These are phyloP conservation scores for Pemphredon lugubris DNA, from an alignment of 2,888 invertebrate species.

Conservation along the genomic window DNA sequence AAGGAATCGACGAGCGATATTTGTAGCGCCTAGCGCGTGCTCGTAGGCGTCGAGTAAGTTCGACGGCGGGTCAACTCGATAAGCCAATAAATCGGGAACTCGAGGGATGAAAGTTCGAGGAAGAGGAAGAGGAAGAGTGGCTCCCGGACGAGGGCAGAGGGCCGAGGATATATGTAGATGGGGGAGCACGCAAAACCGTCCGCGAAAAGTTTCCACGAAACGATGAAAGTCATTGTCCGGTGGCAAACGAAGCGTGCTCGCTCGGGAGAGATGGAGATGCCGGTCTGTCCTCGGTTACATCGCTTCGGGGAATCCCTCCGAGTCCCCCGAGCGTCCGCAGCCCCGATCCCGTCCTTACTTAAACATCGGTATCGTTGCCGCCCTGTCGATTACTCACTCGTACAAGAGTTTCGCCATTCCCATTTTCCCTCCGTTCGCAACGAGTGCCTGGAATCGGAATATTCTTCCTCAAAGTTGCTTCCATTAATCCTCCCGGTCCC, in stretches of 20 bases:
- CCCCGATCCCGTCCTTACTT: constrained; percentile 9
- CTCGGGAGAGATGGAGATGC: constrained; percentile 42
- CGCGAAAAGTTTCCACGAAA: constrained; percentile 44
- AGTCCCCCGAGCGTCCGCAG: background rate
- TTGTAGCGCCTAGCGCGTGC: constrained; percentile 47
- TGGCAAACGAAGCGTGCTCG: constrained; percentile 32
- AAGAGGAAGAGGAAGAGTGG: background rate
- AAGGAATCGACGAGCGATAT: constrained; percentile 54
- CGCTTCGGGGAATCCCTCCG: constrained; percentile 10
- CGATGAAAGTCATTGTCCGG: constrained; percentile 35
- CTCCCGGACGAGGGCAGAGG: background rate
- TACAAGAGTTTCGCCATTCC: too few species aligned
- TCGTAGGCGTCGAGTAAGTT: constrained; percentile 45
- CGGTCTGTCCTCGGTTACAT: constrained; percentile 7
- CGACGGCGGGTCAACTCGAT: constrained; percentile 51
- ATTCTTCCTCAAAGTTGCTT: too few species aligned
- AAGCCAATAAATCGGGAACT: constrained; percentile 60
- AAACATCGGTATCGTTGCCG: constrained; percentile 20
- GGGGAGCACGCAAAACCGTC: constrained; percentile 9
- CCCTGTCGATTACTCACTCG: too few species aligned
- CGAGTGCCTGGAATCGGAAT: too few species aligned
- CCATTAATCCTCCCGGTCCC: too few species aligned
- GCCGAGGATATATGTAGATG: too few species aligned
- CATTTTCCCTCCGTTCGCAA: too few species aligned
- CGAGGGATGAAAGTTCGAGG: constrained; percentile 41